Percentiles rank a stretch among this genome's conserved stretches.
phyloP scores from a whole-genome alignment of 2,113 vertebrate genomes.

The Sinocyclocheilus rhinocerous region DNA sequence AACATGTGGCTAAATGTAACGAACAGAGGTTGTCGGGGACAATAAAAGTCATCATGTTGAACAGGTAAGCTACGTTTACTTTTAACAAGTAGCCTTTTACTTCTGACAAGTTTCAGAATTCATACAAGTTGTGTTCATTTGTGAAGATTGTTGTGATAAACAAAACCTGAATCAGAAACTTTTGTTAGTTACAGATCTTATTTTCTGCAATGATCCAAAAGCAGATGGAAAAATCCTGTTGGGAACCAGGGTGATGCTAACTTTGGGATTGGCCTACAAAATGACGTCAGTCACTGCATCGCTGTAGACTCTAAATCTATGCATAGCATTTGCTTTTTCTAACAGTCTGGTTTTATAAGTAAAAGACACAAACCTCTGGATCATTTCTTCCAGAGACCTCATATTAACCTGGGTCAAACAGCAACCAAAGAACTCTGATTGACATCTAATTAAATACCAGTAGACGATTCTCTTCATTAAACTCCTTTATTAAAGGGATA shows the following conservation, averaged over 20 bases:
- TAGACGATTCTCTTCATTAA: not conserved
- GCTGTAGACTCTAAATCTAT: constrained; percentile 6
- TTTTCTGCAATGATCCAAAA: not conserved
- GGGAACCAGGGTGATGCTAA: not conserved
- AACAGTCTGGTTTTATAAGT: not conserved
- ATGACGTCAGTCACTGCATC: not conserved
- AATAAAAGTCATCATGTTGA: not conserved
- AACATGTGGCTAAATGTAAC: not conserved
- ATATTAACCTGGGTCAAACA: not conserved
- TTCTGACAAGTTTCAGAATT: not conserved
- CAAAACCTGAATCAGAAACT: not conserved
- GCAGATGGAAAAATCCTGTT: not conserved
- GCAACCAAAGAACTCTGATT: not conserved
- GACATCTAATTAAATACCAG: constrained; percentile 1
- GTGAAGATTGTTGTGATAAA: not conserved
- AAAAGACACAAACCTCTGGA: not conserved
- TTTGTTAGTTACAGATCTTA: not conserved
- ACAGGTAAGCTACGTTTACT: not conserved
- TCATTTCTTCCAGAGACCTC: not conserved
- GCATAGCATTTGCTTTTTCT: not conserved
- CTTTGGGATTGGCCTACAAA: not conserved
- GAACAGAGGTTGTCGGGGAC: too few relatives aligned
- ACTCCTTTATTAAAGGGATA: not conserved
- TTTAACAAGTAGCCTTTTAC: not conserved
- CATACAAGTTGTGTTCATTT: not conserved